These are phyloP conservation scores for Pterobdella sp. DNA, from an alignment of 2,888 invertebrate species.

Conservation along the genomic window DNA sequence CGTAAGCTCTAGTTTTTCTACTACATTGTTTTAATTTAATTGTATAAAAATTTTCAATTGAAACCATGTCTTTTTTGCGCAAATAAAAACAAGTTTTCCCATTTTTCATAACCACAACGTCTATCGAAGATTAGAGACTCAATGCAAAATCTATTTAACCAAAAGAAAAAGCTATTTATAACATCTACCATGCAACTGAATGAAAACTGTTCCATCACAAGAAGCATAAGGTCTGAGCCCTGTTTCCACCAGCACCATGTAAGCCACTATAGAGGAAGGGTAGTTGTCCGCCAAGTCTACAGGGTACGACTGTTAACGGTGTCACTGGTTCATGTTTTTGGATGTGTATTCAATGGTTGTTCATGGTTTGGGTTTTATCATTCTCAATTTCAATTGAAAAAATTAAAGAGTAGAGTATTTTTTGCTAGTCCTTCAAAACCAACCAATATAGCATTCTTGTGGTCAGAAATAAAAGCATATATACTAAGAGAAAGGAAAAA, in stretches of 20 bases:
- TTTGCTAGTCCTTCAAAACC: no score
- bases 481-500: slow-evolving; percentile 15
- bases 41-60: no score
- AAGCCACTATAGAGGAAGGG: not conserved
- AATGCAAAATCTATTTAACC: no score
- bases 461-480: slow-evolving; percentile 16
- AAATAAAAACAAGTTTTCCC: no score
- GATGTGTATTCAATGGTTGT: no score
- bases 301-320: slow-evolving; percentile 14
- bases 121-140: no score
- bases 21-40: no score
- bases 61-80: no score
- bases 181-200: slow-evolving; percentile 18
- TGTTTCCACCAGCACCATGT: slow-evolving; percentile 21
- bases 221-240: slow-evolving; percentile 18
- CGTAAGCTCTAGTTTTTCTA: no score
- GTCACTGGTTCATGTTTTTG: no score
- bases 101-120: no score
- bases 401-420: not conserved
- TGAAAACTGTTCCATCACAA: slow-evolving; percentile 14
- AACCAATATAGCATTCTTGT: slow-evolving; percentile 2
- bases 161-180: no score
- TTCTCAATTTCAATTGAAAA: not conserved
- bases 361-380: not conserved
- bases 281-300: slow-evolving; percentile 27